Conservation (phyloP, 2,113 vertebrate genomes). For the Probosciger aterrimus region DNA sequence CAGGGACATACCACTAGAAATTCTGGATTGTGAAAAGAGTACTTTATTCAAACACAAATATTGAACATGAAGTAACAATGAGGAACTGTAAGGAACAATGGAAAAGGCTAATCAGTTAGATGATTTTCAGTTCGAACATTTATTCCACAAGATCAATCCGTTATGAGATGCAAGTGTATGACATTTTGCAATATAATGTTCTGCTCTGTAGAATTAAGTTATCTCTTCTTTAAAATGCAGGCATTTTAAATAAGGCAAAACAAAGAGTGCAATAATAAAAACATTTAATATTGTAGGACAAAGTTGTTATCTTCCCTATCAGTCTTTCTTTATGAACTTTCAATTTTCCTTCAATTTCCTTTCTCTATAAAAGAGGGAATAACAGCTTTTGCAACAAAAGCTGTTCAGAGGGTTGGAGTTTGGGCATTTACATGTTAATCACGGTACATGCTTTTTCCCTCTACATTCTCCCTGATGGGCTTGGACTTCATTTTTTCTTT, state of each 20-base stretch:
- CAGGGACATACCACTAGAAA: not conserved
- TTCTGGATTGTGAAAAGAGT: not conserved
- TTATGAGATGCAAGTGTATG: not conserved
- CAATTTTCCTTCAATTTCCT: not conserved
- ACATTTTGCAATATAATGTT: not conserved
- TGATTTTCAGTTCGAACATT: not conserved
- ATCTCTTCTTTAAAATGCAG: not conserved
- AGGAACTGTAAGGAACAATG: not conserved
- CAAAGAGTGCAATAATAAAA: not conserved
- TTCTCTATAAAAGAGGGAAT: not conserved
- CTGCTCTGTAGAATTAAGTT: not conserved
- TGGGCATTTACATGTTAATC: not conserved
- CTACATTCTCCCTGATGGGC: not conserved
- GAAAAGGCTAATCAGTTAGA: not conserved
- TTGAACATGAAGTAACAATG: not conserved
- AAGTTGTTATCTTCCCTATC: not conserved
- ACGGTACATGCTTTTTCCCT: not conserved
- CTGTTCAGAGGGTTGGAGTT: not conserved
- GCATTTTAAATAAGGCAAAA: not conserved
- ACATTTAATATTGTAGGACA: not conserved
- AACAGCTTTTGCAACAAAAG: not conserved
- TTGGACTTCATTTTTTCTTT: not conserved
- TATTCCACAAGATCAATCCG: not conserved
- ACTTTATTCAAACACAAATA: not conserved
- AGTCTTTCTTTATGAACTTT: not conserved